Evolutionary conservation across 2,888 invertebrate genomes (phyloP).

Genomic region (Tubulanus polymorphus): DNA sequence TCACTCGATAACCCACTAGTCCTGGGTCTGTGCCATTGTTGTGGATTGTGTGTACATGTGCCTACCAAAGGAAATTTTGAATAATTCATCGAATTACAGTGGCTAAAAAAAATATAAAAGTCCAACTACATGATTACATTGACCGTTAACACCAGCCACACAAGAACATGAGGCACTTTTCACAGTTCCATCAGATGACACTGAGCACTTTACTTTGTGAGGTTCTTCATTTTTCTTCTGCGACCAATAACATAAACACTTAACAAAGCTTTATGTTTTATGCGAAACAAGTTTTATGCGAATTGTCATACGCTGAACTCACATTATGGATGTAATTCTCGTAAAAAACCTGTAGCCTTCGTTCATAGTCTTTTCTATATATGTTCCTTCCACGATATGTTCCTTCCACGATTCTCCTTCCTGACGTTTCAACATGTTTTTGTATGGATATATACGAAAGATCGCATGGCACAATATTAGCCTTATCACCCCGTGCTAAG

Average conservation of each 20-base stretch:
- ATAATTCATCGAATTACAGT: not conserved
- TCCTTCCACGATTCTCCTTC: no score
- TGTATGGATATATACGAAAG: no score
- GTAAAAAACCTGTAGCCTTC: not conserved
- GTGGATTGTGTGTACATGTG: not conserved
- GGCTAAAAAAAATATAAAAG: not conserved
- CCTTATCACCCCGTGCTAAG: no score
- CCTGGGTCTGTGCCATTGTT: not conserved
- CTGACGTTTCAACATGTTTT: no score
- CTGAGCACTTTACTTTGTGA: not conserved
- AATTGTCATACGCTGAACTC: no score
- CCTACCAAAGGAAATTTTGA: not conserved
- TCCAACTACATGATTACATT: not conserved
- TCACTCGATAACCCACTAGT: not conserved
- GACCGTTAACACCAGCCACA: not conserved
- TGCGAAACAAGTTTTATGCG: no score
- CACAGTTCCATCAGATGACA: not conserved
- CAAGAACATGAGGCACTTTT: not conserved
- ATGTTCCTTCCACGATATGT: no score
- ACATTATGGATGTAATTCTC: not conserved
- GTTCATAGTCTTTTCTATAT: not conserved
- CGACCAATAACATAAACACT: not conserved
- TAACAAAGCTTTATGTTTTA: not conserved
- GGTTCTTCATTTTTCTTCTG: not conserved
- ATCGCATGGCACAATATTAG: no score